Percentiles rank a stretch among this genome's conserved stretches.
These are phyloP conservation scores for Anguilla obscura DNA, from an alignment of 2,797 vertebrate genomes.

Conservation along the genomic window DNA sequence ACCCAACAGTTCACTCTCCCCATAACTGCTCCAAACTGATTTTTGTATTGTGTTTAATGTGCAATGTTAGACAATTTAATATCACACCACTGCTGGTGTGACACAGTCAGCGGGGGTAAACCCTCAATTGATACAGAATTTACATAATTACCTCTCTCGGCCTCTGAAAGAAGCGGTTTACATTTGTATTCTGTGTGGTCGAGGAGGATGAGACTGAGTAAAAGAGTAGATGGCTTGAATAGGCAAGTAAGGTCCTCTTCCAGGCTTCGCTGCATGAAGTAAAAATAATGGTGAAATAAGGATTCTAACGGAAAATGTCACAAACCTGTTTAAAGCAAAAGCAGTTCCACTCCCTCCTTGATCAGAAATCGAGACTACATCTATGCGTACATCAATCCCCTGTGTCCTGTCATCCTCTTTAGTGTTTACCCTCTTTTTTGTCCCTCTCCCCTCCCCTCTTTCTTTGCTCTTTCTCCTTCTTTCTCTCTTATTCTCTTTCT, in stretches of 20 bases:
- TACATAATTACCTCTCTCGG: constrained; percentile 2
- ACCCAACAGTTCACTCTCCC: background rate
- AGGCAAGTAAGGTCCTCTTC: background rate
- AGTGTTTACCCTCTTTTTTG: background rate
- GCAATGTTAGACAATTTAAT: background rate
- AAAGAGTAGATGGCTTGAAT: background rate
- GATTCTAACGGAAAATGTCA: background rate
- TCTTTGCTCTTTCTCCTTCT: background rate
- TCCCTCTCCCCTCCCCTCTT: background rate
- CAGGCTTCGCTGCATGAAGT: background rate
- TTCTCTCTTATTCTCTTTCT: background rate
- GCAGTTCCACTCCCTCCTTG: background rate
- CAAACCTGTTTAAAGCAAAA: background rate
- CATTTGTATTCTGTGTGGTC: background rate
- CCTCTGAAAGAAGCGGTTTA: background rate
- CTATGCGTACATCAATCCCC: background rate
- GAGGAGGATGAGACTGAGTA: background rate
- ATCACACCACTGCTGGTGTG: background rate
- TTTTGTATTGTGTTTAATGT: background rate
- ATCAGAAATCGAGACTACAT: background rate
- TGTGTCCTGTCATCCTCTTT: background rate
- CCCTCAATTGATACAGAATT: constrained; percentile 24
- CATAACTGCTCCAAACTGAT: background rate
- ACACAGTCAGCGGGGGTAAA: constrained; percentile 10
- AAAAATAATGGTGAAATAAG: background rate